Percentiles rank a stretch among this genome's conserved stretches.
Conservation (phyloP, 2,888 invertebrate genomes). For the Schizaphis graminum region DNA sequence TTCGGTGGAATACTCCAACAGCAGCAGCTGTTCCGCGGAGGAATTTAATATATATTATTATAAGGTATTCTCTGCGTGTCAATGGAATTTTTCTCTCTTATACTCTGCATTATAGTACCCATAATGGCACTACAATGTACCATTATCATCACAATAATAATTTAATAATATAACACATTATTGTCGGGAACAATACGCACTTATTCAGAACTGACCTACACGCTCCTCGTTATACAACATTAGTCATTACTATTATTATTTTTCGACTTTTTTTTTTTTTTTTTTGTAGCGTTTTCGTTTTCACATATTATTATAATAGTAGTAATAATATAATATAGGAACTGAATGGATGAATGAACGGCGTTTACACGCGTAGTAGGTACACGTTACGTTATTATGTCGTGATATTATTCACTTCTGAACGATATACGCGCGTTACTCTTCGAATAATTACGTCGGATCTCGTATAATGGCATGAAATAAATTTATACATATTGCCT, state of each 20-base stretch:
- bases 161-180: constrained; percentile 16
- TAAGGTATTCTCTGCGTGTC: constrained; percentile 21
- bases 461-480: not conserved
- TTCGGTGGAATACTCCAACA: not conserved
- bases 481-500: not conserved
- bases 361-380: not conserved
- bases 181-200: not conserved
- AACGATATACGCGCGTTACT: not conserved
- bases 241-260: constrained; percentile 29
- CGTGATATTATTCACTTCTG: not conserved
- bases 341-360: not conserved
- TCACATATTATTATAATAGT: not conserved
- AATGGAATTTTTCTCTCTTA: constrained; percentile 46
- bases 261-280: constrained; percentile 6
- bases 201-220: constrained; percentile 47
- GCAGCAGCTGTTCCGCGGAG: constrained; percentile 19
- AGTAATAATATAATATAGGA: not conserved
- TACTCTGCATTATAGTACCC: not conserved
- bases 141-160: not conserved
- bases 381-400: not conserved
- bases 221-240: not conserved
- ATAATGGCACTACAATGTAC: not conserved
- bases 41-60: not conserved
- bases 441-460: not conserved
- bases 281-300: not conserved